phyloP scores from a whole-genome alignment of 2,797 vertebrate species.

The Salarias fasciatus region DNA sequence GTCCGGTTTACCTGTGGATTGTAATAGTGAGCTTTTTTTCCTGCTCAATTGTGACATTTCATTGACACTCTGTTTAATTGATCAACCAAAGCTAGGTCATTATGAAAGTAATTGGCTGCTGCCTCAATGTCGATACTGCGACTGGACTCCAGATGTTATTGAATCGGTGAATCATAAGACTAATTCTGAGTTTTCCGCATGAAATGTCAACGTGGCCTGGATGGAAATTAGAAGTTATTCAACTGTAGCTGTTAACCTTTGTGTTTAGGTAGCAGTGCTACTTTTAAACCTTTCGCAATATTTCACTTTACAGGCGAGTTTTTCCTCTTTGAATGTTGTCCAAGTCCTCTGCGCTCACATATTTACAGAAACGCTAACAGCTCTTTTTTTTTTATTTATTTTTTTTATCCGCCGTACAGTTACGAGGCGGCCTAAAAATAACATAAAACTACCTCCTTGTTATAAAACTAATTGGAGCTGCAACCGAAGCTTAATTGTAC shows the following conservation, averaged over 20 bases:
- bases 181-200: too few species aligned
- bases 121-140: not conserved
- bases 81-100: not conserved
- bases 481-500: slow-evolving; percentile 1
- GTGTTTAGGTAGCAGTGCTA: not conserved
- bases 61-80: not conserved
- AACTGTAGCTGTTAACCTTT: not conserved
- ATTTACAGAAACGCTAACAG: too few species aligned
- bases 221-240: not conserved
- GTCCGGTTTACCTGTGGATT: too few species aligned
- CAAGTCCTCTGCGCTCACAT: too few species aligned
- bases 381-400: too few species aligned
- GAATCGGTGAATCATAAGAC: not conserved
- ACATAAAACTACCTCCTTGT: slow-evolving; percentile 1
- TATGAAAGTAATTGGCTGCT: not conserved
- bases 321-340: too few species aligned
- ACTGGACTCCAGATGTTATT: not conserved
- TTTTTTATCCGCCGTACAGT: too few species aligned
- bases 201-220: too few species aligned
- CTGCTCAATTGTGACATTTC: not conserved
- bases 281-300: not conserved
- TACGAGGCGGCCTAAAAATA: not conserved
- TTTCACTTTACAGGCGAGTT: too few species aligned
- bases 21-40: not conserved
- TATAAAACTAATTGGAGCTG: slow-evolving; percentile 16